Base-by-base conservation (phyloP, 2,888 invertebrate genomes). In the Cephus pulcher region DNA sequence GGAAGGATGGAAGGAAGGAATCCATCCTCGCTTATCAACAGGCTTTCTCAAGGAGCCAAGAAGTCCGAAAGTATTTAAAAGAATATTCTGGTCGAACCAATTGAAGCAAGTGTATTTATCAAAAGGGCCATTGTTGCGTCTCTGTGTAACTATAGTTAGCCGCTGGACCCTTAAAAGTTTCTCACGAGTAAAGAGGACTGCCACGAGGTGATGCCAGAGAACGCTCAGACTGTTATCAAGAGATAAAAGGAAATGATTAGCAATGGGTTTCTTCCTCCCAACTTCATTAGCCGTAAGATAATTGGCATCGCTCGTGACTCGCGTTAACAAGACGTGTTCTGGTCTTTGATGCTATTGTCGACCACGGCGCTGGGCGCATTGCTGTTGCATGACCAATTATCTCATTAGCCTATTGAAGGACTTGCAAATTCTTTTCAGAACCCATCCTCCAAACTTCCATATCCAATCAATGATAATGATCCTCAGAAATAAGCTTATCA, bases 251-350 rank as follows among this genome's bases (percentile, higher is more conserved):
- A 40, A 40, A 15, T 15, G 40, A 15, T 40, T 40, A 15, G 40
- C 15, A 40, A 6, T 6, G 70, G 68, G 70, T 76, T 56, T 75
- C 76, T 82, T 69, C 75, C 35, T 71, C 75, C 79, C 76, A 81
- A 80, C 76, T 80, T 82, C 83, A 81, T 81, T 80, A 82, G 80
- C 78, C 34, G 56, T 73, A 34, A 78, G 79, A 81, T 83, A 82
- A 83, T 82, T 83, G 80, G 76, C 75, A 74, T 74, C 70, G 77
- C 78, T 78, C 81, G 81, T 82, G 82, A 81, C 80, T 80, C 74
- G 81, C 76, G 73, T 78, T 81, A 80, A 75, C 75, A 78, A 82
- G 80, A 79, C 40, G 32, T 33, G 56, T 35, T 74, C 75, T 74
- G 78, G 76, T 82, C 82, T 82, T 82, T 82, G 82, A 82, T 80